phyloP scores from a whole-genome alignment of 2,113 vertebrate genomes.

The Thomomys bottae region DNA sequence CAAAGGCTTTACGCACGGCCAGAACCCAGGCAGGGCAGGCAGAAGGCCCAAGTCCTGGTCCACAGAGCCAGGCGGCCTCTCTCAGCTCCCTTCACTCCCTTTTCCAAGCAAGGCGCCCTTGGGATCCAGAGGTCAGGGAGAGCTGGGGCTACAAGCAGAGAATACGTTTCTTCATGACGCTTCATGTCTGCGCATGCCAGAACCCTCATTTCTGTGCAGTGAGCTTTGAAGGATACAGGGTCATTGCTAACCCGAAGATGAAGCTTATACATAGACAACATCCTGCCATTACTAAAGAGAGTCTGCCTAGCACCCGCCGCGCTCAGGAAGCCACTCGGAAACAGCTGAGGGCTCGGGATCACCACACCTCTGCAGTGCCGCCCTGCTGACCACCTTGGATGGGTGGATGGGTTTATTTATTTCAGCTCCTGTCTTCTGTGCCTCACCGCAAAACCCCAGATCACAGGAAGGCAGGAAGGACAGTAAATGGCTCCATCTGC shows the following conservation, averaged over 20 bases:
- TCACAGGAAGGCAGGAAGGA: neutral
- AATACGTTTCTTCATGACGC: neutral
- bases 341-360: neutral
- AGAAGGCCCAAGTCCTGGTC: accelerated
- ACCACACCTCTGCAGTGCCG: conserved; percentile 17
- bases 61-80: neutral
- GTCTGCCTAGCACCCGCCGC: neutral
- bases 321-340: conserved; percentile 45
- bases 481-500: conserved; percentile 51
- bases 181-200: neutral
- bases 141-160: accelerated
- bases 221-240: conserved; percentile 44
- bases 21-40: neutral
- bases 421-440: neutral
- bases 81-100: accelerated
- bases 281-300: conserved; percentile 34
- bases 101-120: neutral
- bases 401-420: neutral
- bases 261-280: conserved; percentile 30
- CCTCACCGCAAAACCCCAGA: conserved; percentile 57
- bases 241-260: conserved; percentile 8
- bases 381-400: conserved; percentile 18
- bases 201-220: neutral
- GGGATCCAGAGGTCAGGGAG: neutral
- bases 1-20: accelerated